Conservation (phyloP, 2,113 vertebrate species). For the Mirounga angustirostris region DNA sequence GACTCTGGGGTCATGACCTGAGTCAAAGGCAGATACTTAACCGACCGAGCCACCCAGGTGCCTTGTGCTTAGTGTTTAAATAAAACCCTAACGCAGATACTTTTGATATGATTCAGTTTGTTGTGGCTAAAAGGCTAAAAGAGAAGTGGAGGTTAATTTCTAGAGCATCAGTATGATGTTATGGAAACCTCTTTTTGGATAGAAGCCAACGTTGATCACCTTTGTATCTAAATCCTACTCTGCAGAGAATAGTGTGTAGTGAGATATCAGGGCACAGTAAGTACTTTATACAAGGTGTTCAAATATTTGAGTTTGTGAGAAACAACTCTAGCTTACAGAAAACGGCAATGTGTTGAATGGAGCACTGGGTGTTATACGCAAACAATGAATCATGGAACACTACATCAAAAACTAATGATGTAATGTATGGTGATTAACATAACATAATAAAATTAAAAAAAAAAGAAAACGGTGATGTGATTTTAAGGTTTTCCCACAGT, state of each 20-base stretch:
- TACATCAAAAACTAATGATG: no score
- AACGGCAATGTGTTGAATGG: not conserved
- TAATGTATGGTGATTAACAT: no score
- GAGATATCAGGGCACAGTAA: not conserved
- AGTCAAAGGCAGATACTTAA: not conserved
- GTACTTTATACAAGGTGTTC: not conserved
- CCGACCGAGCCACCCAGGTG: not conserved
- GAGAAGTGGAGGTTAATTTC: constrained; percentile 41
- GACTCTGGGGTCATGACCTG: not conserved
- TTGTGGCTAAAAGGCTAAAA: constrained; percentile 1
- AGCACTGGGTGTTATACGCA: no score
- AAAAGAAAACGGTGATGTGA: not conserved
- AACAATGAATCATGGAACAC: no score
- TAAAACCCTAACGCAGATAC: constrained; percentile 32
- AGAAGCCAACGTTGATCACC: not conserved
- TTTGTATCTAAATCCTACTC: not conserved
- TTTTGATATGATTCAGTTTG: constrained; percentile 22
- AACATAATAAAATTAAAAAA: no score
- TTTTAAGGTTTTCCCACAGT: constrained; percentile 37
- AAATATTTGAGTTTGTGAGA: constrained; percentile 26
- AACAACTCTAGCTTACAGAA: not conserved
- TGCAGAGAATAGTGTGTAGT: not conserved
- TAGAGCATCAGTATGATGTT: not conserved
- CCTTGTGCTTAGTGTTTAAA: constrained; percentile 1
- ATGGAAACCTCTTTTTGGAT: not conserved